These are phyloP conservation scores for Glaucidium brasilianum DNA, from an alignment of 2,113 vertebrate species.

Conservation along the genomic window DNA sequence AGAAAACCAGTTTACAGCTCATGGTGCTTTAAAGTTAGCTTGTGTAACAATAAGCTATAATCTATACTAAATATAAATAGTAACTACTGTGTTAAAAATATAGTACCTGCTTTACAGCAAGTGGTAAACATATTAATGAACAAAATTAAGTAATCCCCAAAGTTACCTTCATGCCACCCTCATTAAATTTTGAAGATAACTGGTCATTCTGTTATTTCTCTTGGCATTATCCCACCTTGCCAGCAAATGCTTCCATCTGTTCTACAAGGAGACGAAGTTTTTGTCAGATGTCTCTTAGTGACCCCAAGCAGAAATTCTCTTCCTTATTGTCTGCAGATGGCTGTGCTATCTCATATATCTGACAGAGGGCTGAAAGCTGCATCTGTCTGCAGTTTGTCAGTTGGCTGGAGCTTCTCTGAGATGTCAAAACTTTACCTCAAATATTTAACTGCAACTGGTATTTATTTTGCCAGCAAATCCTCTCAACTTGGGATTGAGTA, in stretches of 20 bases:
- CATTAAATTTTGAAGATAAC: not conserved
- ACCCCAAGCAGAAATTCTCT: not conserved
- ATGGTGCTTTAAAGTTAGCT: not conserved
- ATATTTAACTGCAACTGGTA: not conserved
- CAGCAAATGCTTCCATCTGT: constrained; percentile 20
- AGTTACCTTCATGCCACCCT: not conserved
- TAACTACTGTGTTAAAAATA: not conserved
- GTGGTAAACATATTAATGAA: not conserved
- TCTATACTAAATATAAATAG: not conserved
- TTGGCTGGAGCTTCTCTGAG: not conserved
- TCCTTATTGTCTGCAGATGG: not conserved
- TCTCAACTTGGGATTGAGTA: not conserved
- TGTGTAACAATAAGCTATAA: not conserved
- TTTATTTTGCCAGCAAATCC: constrained; percentile 10
- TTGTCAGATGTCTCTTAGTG: not conserved
- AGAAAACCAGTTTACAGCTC: not conserved
- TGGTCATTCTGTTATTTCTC: not conserved
- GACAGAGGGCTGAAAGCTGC: constrained; percentile 12
- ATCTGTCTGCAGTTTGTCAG: constrained; percentile 36
- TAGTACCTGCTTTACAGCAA: not conserved
- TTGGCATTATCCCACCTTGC: not conserved
- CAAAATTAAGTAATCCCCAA: not conserved
- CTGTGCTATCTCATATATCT: not conserved
- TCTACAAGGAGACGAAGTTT: not conserved
- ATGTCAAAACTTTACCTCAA: not conserved